Evolutionary conservation across 2,888 invertebrate genomes (phyloP).

Genomic region (Dascillus cervinus): DNA sequence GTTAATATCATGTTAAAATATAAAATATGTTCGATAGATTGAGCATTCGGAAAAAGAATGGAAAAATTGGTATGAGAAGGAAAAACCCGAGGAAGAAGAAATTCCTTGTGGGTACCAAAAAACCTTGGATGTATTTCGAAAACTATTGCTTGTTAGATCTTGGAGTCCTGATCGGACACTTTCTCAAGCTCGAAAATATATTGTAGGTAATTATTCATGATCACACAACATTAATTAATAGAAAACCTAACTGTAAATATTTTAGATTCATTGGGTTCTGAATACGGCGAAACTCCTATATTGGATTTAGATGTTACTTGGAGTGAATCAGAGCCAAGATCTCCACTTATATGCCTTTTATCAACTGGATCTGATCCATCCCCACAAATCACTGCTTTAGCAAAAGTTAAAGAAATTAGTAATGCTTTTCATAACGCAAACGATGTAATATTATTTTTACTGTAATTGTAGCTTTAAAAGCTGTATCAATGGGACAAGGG

Average conservation of each 20-base stretch:
- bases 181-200: constrained; percentile 86
- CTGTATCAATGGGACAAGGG: constrained; percentile 97
- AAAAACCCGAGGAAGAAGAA: constrained; percentile 84
- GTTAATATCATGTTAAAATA: too few relatives aligned
- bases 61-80: constrained; percentile 86
- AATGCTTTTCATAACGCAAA: constrained; percentile 32
- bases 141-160: constrained; percentile 75
- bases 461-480: constrained; percentile 57
- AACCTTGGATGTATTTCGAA: constrained; percentile 80
- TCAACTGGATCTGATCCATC: constrained; percentile 96
- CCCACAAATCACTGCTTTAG: constrained; percentile 80
- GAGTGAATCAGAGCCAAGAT: constrained; percentile 80
- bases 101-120: constrained; percentile 86
- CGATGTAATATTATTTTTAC: too few relatives aligned
- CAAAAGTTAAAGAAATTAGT: constrained; percentile 82
- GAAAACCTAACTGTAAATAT: constrained; percentile 9
- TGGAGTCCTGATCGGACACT: constrained; percentile 95
- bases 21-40: constrained; percentile 48
- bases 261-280: constrained; percentile 72
- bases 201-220: constrained; percentile 54
- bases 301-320: constrained; percentile 86
- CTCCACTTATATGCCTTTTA: constrained; percentile 85
- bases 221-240: not conserved
- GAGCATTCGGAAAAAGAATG: constrained; percentile 81
- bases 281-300: constrained; percentile 87